Evolutionary conservation across 2,797 vertebrate species (phyloP), one percentile per base, ranked within the genome.

Genomic region (Nyctibius grandis): DNA sequence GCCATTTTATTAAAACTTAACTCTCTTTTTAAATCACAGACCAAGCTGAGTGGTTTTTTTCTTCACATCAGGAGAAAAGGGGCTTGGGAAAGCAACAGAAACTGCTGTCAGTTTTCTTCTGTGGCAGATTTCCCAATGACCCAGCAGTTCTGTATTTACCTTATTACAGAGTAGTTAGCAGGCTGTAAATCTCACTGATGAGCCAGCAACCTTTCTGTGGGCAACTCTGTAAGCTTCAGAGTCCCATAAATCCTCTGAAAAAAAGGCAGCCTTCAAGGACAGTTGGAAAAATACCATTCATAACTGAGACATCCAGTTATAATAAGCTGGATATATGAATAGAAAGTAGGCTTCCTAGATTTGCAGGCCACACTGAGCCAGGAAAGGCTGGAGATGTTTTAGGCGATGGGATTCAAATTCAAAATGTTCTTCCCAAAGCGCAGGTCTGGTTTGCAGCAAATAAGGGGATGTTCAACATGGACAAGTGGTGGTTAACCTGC

Each of bases 111-210:
- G 16, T 53, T 82, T 67, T 93, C 40, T 63, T 33, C 73, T 18
- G n/a, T 64, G 61, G 15, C 4, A 2, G 60, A 28, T 47, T 86
- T 54, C 70, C 23, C 5, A 2, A 1, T 29, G 63, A 29, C 48
- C 48, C 70, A 79, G 67, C 29, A 69, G 26, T 44, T 77, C 83
- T 70, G 33, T n/a, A 60, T 93, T 96, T 94, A 79, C 85, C 59
- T 82, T 91, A 53, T 90, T 69, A 79, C 0, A 0, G 31, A 79
- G 70, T 36, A 82, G 93, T 93, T 94, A 94, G 67, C 50, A 60
- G 74, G 53, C 45, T 87, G 34, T 94, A 95, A 90, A 91, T 95
- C 77, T 90, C 80, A 47, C n/a, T 76, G 95, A 95, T 74, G 67
- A 94, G 77, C 85, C 85, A 93, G 44, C 36, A 88, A 17, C 54